Conservation (phyloP, 2,888 invertebrate species). For the Myopa tessellatipennis region DNA sequence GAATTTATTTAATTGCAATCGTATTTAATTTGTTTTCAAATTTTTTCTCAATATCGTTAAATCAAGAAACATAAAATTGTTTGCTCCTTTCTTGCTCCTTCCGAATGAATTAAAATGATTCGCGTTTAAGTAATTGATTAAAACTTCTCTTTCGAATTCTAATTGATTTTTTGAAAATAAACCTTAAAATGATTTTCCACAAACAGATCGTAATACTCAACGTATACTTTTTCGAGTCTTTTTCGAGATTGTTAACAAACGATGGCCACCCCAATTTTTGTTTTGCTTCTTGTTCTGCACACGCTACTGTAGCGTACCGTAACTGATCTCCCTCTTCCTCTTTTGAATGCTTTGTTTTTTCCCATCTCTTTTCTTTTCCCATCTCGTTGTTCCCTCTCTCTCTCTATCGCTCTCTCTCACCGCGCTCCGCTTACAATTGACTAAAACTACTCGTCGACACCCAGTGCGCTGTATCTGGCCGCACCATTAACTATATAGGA, state of each 20-base stretch:
- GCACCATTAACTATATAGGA: constrained; percentile 70
- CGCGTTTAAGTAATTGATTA: too few species aligned
- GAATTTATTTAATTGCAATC: not conserved
- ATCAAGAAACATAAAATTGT: not conserved
- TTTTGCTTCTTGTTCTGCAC: not conserved
- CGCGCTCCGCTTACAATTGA: constrained; percentile 63
- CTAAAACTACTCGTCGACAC: constrained; percentile 69
- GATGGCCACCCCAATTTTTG: constrained; percentile 11
- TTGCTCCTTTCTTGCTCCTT: not conserved
- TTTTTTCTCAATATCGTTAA: too few species aligned
- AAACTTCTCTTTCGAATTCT: too few species aligned
- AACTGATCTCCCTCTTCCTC: not conserved
- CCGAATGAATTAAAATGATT: too few species aligned
- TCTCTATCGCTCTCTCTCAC: constrained; percentile 4
- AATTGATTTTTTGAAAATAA: not conserved
- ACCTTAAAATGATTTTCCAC: not conserved
- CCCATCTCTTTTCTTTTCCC: not conserved
- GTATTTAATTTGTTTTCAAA: too few species aligned
- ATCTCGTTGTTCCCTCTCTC: not conserved
- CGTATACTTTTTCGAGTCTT: constrained; percentile 36
- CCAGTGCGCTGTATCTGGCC: constrained; percentile 69
- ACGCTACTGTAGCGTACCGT: not conserved
- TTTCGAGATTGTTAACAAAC: not conserved
- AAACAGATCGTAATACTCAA: constrained; percentile 11
- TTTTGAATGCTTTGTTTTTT: not conserved